These are phyloP conservation scores for Atlantisia rogersi DNA, from an alignment of 2,113 vertebrate species.

Conservation along the genomic window DNA sequence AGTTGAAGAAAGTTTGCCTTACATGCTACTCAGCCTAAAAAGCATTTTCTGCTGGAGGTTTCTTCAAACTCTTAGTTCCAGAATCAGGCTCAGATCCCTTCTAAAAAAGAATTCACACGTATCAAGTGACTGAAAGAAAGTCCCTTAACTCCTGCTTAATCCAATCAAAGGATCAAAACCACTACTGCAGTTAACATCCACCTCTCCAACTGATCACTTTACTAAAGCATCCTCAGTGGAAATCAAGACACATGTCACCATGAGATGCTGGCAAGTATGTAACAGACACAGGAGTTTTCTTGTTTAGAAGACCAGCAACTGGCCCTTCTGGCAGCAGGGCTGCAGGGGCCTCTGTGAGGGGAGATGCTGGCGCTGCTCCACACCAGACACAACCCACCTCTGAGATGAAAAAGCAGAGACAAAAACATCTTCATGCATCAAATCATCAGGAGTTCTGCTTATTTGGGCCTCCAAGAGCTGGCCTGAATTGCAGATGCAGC, in stretches of 20 bases:
- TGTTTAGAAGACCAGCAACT: not conserved
- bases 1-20: not conserved
- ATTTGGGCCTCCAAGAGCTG: not conserved
- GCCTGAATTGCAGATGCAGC: not conserved
- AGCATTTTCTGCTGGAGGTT: not conserved
- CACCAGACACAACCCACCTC: not conserved
- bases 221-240: not conserved
- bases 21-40: not conserved
- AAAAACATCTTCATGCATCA: not conserved
- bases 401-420: not conserved
- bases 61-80: not conserved
- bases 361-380: not conserved
- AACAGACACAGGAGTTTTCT: not conserved
- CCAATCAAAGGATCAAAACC: not conserved
- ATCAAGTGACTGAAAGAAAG: not conserved
- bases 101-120: not conserved
- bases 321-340: not conserved
- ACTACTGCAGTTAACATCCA: not conserved
- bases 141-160: not conserved
- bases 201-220: not conserved
- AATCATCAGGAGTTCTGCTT: not conserved
- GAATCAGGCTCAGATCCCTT: not conserved
- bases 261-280: not conserved
- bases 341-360: not conserved
- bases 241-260: not conserved